A percentile compares a stretch with the other conserved stretches of the same genome.
Conservation (phyloP, 2,113 vertebrate genomes). For the Bungarus multicinctus region DNA sequence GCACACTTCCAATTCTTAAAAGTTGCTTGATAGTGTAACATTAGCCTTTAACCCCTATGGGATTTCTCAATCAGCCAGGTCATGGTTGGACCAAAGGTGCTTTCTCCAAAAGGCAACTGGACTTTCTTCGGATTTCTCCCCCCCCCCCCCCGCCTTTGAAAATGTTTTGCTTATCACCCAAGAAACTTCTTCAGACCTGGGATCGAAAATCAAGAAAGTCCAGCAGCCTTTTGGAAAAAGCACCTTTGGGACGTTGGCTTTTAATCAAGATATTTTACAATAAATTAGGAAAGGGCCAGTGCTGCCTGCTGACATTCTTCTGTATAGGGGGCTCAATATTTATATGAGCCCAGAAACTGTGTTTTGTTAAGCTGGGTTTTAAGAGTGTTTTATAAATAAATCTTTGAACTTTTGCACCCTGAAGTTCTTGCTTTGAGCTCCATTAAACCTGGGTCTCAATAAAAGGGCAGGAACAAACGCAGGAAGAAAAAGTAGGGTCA, state of each 20-base stretch:
- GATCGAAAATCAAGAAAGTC: no score
- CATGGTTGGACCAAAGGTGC: no score
- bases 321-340: not conserved
- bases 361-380: not conserved
- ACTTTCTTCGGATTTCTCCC: no score
- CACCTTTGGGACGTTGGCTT: not conserved
- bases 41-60: not conserved
- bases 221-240: not conserved
- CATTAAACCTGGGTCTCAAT: no score
- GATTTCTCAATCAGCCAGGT: no score
- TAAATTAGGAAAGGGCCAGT: not conserved
- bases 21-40: not conserved
- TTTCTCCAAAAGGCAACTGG: no score
- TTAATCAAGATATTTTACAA: not conserved
- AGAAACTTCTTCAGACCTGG: no score
- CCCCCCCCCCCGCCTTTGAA: rapidly evolving
- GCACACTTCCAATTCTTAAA: not conserved
- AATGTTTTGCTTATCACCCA: no score
- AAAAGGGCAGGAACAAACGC: not conserved
- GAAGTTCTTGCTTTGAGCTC: not conserved
- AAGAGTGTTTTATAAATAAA: not conserved
- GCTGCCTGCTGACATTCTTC: not conserved
- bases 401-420: no score
- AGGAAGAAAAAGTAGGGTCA: not conserved
- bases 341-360: not conserved